Evolutionary conservation across 2,888 invertebrate genomes (phyloP).

Genomic region (Macrophya annulata): DNA sequence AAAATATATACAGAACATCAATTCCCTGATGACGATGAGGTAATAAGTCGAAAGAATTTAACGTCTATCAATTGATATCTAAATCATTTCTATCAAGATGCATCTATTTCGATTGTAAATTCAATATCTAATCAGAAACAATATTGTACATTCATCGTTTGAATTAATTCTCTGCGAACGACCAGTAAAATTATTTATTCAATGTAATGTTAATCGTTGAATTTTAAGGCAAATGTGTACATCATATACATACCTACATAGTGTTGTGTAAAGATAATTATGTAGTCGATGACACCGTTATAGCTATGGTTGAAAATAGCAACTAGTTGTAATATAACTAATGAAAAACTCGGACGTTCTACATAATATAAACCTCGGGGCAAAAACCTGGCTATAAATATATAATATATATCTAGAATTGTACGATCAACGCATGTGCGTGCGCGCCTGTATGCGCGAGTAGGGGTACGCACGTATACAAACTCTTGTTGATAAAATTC

Average conservation of each 20-base stretch:
- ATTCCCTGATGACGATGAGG: neutral
- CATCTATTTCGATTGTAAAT: neutral
- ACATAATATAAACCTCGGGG: neutral
- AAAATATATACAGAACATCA: neutral
- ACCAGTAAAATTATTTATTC: neutral
- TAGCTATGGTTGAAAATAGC: neutral
- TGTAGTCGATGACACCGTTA: neutral
- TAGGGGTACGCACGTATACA: neutral
- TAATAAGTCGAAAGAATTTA: neutral
- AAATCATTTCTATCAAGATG: neutral
- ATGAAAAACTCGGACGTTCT: neutral
- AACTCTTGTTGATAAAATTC: neutral
- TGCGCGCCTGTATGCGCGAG: neutral
- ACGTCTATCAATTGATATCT: neutral
- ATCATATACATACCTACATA: neutral
- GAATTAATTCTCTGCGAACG: neutral
- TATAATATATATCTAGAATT: neutral
- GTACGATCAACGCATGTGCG: neutral
- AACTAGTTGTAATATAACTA: neutral
- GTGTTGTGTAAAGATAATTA: neutral
- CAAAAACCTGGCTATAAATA: neutral
- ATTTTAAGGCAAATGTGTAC: neutral
- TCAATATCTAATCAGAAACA: neutral
- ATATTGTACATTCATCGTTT: neutral
- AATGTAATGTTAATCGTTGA: neutral